phyloP scores from a whole-genome alignment of 2,888 invertebrate species.

The Microctonus aethiopoides region DNA sequence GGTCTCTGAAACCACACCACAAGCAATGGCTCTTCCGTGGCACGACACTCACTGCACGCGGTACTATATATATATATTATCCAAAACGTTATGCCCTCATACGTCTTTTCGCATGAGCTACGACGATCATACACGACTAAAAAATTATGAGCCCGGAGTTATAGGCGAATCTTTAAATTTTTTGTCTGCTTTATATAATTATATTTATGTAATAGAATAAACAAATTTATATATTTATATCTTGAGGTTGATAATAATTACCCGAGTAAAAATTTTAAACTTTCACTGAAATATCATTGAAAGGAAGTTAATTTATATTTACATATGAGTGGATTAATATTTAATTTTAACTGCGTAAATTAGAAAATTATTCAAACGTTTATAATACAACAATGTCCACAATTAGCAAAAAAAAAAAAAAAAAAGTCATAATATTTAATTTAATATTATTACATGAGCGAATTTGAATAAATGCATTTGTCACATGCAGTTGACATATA shows the following conservation, averaged over 20 bases:
- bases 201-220: too few relatives aligned
- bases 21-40: constrained; percentile 16
- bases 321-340: background rate
- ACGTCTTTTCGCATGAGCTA: constrained; percentile 24
- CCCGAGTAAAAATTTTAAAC: background rate
- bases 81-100: background rate
- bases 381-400: too few relatives aligned
- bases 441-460: background rate
- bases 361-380: too few relatives aligned
- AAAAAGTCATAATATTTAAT: background rate
- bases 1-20: constrained; percentile 30
- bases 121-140: background rate
- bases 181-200: background rate
- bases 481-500: background rate
- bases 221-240: background rate
- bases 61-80: too few relatives aligned
- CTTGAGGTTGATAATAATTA: background rate
- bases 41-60: constrained; percentile 4
- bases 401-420: too few relatives aligned
- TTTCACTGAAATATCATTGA: background rate
- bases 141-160: background rate
- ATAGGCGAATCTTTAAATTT: background rate
- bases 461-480: background rate
- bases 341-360: background rate
- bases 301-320: background rate